Evolutionary conservation across 2,888 invertebrate genomes (phyloP).

Genomic region (Hedya salicella): DNA sequence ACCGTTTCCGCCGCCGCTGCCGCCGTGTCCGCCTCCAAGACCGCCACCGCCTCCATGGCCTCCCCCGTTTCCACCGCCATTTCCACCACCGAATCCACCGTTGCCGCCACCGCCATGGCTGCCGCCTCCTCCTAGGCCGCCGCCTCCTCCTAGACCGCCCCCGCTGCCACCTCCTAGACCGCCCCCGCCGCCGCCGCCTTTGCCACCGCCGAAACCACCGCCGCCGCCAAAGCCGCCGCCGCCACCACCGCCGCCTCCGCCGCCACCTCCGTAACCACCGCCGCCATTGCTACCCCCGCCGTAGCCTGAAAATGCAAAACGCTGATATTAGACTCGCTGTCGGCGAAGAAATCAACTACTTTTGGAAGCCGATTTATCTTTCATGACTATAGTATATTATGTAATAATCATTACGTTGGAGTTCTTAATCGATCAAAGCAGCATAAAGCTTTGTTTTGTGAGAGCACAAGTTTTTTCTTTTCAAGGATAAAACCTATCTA

Average conservation of each 20-base stretch:
- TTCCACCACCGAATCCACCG: conserved; percentile 44
- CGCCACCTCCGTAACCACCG: conserved; percentile 53
- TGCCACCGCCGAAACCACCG: conserved; percentile 46
- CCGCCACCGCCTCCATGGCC: conserved; percentile 50
- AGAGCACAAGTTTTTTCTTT: no score
- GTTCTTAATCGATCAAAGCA: no score
- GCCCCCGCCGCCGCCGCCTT: conserved; percentile 39
- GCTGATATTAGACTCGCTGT: no score
- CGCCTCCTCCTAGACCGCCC: conserved; percentile 47
- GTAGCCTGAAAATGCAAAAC: conserved; percentile 48
- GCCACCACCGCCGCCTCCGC: conserved; percentile 48
- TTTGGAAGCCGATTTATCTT: no score
- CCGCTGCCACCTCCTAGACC: conserved; percentile 44
- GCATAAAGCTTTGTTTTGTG: no score
- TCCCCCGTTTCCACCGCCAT: conserved; percentile 51
- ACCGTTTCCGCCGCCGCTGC: conserved; percentile 44
- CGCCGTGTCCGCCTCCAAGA: conserved; percentile 49
- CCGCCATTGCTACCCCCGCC: conserved; percentile 51
- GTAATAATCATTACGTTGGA: no score
- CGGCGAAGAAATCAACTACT: no score
- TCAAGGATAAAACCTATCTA: no score
- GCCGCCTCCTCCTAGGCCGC: conserved; percentile 49
- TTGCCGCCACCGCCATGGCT: conserved; percentile 46
- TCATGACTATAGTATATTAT: no score
- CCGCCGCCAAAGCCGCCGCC: conserved; percentile 28